Base-by-base conservation (phyloP, 2,113 vertebrate species). In the Leucosticte australis region DNA sequence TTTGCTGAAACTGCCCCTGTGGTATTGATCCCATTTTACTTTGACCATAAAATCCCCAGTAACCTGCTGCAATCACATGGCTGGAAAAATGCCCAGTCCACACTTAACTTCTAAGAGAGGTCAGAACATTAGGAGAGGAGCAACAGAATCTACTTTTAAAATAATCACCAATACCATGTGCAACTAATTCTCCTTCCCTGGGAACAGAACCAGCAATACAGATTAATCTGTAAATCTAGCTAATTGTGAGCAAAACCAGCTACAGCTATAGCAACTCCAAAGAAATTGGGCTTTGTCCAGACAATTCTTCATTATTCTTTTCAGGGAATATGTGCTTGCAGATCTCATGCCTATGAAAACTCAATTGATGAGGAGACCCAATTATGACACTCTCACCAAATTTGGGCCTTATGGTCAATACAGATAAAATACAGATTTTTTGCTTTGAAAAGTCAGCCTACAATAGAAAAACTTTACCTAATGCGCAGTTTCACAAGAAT, bases 71-170 rank as follows among this genome's bases (percentile, higher is more conserved):
- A 80, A 57, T 77, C 42, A 68, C 35, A 42, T 2, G 24, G 55
- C 71, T 96, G 76, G 89, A 95, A 90, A 65, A 91, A 69, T 16
- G 68, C 55, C 77, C 76, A 83, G 76, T 42, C 50, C 73, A 74
- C 30, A 59, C 35, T 65, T 75, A 73, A 20, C 31, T 92, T 73
- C 74, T 79, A 84, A 94, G 64, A 82, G 81, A 94, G 73, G n/a
- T 30, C 37, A 93, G 21, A 84, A 70, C 49, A 83, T 80, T 53
- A 68, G 26, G 59, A 77, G 31, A 84, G 53, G 26, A 92, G 50
- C 63, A 89, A 80, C 3, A 83, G 71, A 83, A 83, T 35, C 20
- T 77, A 57, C 63, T 73, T 83, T 49, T 47, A 53, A 86, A 86
- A 93, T 41, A 62, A 90, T 71, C 79, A 53, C 39, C 55, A 47